A percentile compares a stretch with the other conserved stretches of the same genome.
Evolutionary conservation across 1,140 invertebrate species (phyloP).

Genomic region (Cyclargus thomasi): DNA sequence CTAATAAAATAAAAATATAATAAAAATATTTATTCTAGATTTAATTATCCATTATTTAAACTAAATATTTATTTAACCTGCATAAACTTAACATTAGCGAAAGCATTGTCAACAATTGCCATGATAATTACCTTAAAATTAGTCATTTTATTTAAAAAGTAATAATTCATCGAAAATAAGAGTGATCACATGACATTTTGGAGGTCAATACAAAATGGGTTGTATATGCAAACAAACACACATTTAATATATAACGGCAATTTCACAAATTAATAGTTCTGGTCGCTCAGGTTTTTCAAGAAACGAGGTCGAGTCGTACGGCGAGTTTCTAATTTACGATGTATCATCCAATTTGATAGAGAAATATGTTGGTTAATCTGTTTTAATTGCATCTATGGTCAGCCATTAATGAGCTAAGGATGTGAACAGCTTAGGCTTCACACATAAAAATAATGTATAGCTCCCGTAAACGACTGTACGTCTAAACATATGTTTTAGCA

Average conservation of each 20-base stretch:
- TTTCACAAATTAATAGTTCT: conserved; percentile 14
- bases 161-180: background rate
- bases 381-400: background rate
- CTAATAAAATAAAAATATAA: too few species aligned
- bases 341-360: conserved; percentile 12
- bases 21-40: too few species aligned
- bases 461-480: too few species aligned
- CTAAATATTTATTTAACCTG: too few species aligned
- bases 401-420: background rate
- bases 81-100: too few species aligned
- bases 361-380: background rate
- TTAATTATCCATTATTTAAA: too few species aligned
- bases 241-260: conserved; percentile 9
- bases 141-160: background rate
- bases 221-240: background rate
- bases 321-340: conserved; percentile 9
- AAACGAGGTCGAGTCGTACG: conserved; percentile 8
- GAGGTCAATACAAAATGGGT: background rate
- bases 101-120: too few species aligned
- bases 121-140: background rate
- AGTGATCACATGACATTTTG: background rate
- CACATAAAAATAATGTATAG: too few species aligned
- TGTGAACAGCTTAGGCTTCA: background rate
- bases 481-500: too few species aligned
- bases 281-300: conserved; percentile 13